These are phyloP conservation scores for Coracias cyanogaster DNA, from an alignment of 2,797 vertebrate species.

Conservation along the genomic window DNA sequence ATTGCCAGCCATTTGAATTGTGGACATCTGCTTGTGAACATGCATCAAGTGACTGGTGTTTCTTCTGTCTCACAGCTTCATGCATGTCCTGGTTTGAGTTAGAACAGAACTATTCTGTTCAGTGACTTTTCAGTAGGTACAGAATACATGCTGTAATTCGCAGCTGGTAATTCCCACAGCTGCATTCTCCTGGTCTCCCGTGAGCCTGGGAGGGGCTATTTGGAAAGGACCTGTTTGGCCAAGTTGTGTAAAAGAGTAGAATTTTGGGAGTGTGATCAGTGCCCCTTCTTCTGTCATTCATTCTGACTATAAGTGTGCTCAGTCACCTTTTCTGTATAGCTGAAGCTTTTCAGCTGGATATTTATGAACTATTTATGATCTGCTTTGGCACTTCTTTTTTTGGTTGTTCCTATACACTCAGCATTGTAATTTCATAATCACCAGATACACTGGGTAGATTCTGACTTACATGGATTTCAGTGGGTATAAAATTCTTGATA, in stretches of 20 bases:
- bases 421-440: background rate
- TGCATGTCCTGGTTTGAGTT: too few relatives aligned
- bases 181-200: rapidly evolving
- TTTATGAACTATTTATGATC: background rate
- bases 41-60: rapidly evolving
- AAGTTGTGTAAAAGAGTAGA: background rate
- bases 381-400: background rate
- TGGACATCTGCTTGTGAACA: background rate
- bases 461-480: background rate
- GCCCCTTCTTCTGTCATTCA: background rate
- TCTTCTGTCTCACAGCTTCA: background rate
- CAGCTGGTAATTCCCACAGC: background rate
- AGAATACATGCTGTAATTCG: rapidly evolving
- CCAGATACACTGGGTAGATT: background rate
- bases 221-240: background rate
- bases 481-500: background rate
- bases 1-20: background rate
- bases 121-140: background rate
- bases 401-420: background rate
- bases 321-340: background rate
- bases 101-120: too few relatives aligned
- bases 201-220: background rate
- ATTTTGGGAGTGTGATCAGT: rapidly evolving
- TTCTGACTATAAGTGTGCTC: background rate
- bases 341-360: background rate